A percentile compares a stretch with the other conserved stretches of the same genome.
Evolutionary conservation across 2,113 vertebrate genomes (phyloP).

Genomic region (Prinia subflava): DNA sequence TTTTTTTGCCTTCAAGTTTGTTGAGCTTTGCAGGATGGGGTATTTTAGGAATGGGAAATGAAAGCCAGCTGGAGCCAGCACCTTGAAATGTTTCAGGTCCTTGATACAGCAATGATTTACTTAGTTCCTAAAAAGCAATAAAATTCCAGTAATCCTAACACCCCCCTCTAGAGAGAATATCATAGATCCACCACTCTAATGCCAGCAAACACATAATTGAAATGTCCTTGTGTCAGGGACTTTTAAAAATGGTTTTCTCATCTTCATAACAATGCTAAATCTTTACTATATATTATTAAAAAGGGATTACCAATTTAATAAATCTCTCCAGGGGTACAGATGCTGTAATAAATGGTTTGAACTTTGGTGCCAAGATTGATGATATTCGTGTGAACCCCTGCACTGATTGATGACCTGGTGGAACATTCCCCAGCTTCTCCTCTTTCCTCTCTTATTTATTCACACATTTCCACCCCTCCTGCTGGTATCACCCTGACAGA

Average conservation of each 20-base stretch:
- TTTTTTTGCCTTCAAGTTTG: neutral
- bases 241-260: constrained; percentile 53
- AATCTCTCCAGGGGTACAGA: constrained; percentile 47
- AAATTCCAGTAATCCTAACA: constrained; percentile 39
- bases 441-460: neutral
- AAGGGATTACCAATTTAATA: constrained; percentile 60
- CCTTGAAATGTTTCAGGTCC: neutral
- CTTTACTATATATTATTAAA: constrained; percentile 62
- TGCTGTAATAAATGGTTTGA: constrained; percentile 50
- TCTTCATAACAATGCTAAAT: constrained; percentile 66
- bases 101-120: constrained; percentile 19
- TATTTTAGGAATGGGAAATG: neutral
- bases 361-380: constrained; percentile 53
- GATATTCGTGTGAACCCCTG: constrained; percentile 19
- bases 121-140: constrained; percentile 51
- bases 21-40: neutral
- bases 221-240: constrained; percentile 30
- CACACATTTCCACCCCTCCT: neutral
- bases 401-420: constrained; percentile 48
- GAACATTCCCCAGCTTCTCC: constrained; percentile 14
- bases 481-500: neutral
- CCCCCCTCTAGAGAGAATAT: neutral
- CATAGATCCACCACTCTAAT: constrained; percentile 13
- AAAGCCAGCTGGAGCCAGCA: neutral
- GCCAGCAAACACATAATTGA: constrained; percentile 62